Percentiles rank a stretch among this genome's conserved stretches.
These are phyloP conservation scores for Toxotes jaculatrix DNA, from an alignment of 2,113 vertebrate genomes.

Conservation along the genomic window DNA sequence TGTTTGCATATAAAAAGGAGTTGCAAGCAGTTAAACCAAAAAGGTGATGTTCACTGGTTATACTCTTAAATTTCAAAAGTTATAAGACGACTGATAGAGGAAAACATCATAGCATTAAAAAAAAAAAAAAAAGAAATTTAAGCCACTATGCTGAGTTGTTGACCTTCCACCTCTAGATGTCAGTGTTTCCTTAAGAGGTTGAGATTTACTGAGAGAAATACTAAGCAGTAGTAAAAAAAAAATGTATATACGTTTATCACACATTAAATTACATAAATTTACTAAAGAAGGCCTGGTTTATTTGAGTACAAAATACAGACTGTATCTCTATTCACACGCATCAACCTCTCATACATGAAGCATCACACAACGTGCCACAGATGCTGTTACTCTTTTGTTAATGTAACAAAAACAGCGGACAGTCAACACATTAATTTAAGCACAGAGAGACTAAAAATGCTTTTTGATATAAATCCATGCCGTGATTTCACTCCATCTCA, in stretches of 20 bases:
- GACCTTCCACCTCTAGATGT: conserved; percentile 51
- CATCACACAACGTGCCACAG: conserved; percentile 36
- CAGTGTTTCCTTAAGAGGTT: conserved; percentile 44
- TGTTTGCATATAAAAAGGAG: no score
- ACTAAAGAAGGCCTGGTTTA: conserved; percentile 42
- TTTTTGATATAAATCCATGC: conserved; percentile 29
- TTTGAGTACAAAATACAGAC: conserved; percentile 42
- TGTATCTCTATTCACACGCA: conserved; percentile 27
- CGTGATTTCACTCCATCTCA: conserved; percentile 18
- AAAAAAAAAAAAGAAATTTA: not conserved
- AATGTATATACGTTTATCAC: not conserved
- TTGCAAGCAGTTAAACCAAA: not conserved
- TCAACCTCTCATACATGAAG: conserved; percentile 32
- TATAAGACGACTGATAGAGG: not conserved
- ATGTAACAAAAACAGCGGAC: conserved; percentile 75
- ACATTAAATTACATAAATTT: conserved; percentile 2
- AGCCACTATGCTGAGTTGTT: not conserved
- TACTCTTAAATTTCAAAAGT: no score
- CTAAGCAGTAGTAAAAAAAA: no score
- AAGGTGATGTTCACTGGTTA: not conserved
- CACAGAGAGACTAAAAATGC: conserved; percentile 35
- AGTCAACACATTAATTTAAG: conserved; percentile 33
- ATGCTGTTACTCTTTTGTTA: conserved; percentile 67
- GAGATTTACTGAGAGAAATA: not conserved
- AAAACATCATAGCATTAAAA: not conserved